Evolutionary conservation across 2,888 invertebrate genomes (phyloP), one percentile per base, ranked within the genome.

Genomic region (Trilocha varians): DNA sequence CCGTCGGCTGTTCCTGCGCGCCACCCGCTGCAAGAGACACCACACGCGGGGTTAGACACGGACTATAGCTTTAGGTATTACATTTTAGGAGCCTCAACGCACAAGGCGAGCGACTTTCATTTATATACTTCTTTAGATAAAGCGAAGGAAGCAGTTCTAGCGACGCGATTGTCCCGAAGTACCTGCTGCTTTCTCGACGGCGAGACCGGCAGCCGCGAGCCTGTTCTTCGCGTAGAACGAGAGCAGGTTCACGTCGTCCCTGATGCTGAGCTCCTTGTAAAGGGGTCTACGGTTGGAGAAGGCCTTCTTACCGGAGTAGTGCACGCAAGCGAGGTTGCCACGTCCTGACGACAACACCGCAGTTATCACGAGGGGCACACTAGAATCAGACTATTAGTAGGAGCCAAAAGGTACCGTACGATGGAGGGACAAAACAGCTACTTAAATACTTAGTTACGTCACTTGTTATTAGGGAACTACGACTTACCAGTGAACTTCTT

Each of bases 201-300:
- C 82, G 53, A 87, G 69, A 39, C 85, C 85, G 62, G 87, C 87
- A 55, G 90, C 90, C 59, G 90, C 91, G 59, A 89, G 88, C 59
- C 91, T 88, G 79, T 93, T 92, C 87, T 92, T 92, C 84, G 92
- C 91, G 88, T 95, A 95, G 88, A 91, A 94, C 72, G 95, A 95
- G 70, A 95, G 89, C 65, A 94, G 90, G 71, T 93, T 93, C 77
- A 95, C 93, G 87, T 95, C 95, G 78, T 90, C 93, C 77, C 91
- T 91, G 75, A 95, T 90, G 79, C 92, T 93, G 64, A 93, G 91
- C 71, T 90, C 88, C 67, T 90, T 88, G 78, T 88, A 88, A 70
- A 91, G 90, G 49, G 93, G 90, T 66, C 90, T 88, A 67, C 94
- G 91, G 74, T 90, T 89, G 65, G 92, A 88, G 82, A 92, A 93